Conservation (phyloP, 2,797 vertebrate species). For the Mormyrops boulengeri region DNA sequence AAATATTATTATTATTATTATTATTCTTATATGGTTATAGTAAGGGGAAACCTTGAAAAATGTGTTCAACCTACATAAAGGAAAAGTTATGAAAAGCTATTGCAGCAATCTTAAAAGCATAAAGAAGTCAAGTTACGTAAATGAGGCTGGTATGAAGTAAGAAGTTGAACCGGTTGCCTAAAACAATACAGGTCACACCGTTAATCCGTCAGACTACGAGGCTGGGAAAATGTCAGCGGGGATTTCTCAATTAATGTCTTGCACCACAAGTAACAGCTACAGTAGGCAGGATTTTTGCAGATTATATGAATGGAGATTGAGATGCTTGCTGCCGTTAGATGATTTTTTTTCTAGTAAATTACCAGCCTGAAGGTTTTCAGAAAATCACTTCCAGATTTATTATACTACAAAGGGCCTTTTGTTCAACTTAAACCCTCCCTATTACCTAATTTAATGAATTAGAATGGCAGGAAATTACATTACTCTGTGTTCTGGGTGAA, state of each 20-base stretch:
- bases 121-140: background rate
- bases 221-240: background rate
- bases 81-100: background rate
- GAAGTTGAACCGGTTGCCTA: background rate
- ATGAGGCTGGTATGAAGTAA: background rate
- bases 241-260: background rate
- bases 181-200: background rate
- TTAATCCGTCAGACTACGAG: background rate
- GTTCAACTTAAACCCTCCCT: background rate
- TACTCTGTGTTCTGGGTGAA: background rate
- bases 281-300: background rate
- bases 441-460: background rate
- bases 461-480: background rate
- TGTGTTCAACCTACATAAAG: background rate
- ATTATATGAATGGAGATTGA: background rate
- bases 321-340: background rate
- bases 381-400: background rate
- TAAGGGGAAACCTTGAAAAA: background rate
- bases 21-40: background rate
- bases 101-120: background rate
- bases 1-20: background rate
- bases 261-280: background rate
- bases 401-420: background rate
- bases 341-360: background rate
- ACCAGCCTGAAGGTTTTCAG: background rate